Conservation (phyloP, 2,113 vertebrate genomes). For the Papio anubis region DNA sequence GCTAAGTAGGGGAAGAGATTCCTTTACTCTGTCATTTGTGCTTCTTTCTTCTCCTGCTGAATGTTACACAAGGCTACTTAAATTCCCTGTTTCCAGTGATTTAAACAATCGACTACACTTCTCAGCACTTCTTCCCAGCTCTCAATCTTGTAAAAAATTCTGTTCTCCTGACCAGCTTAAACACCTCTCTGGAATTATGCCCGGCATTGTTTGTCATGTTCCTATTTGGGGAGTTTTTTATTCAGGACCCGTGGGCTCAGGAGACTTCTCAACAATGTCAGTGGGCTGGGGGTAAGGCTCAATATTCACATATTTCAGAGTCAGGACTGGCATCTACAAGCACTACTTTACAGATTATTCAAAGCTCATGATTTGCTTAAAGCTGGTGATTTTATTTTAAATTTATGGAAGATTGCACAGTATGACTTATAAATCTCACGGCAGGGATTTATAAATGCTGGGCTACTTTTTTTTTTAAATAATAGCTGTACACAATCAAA, state of each 20-base stretch:
- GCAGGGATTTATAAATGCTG: background rate
- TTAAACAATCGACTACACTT: background rate
- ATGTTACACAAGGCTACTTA: background rate
- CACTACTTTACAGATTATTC: slow-evolving; percentile 27
- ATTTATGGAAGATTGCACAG: background rate
- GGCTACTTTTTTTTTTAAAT: background rate
- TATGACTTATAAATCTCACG: background rate
- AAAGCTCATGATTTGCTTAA: slow-evolving; percentile 1
- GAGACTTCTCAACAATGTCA: background rate
- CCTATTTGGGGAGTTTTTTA: background rate
- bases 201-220: background rate
- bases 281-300: background rate
- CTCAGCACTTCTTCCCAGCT: background rate
- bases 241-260: background rate
- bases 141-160: background rate
- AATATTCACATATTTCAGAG: background rate
- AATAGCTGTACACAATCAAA: background rate
- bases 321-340: background rate
- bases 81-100: background rate
- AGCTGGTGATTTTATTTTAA: slow-evolving; percentile 5
- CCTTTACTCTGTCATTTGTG: background rate
- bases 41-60: background rate
- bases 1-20: background rate
- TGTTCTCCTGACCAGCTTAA: background rate
- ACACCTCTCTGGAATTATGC: background rate